Evolutionary conservation across 2,113 vertebrate genomes (phyloP).

Genomic region (Chitala chitala): DNA sequence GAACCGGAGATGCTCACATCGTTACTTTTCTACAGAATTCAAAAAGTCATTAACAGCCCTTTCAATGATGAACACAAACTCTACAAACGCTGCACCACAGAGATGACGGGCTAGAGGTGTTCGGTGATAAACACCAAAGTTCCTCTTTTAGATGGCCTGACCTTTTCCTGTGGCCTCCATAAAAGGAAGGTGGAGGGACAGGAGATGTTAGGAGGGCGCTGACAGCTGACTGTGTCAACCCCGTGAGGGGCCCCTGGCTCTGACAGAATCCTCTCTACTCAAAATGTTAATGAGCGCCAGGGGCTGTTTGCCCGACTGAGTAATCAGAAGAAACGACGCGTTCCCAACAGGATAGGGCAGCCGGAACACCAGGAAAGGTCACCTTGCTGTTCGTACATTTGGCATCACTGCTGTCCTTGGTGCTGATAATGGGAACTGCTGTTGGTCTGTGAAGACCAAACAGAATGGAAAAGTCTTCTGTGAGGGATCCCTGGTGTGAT

Average conservation of each 20-base stretch:
- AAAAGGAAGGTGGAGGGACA: not conserved
- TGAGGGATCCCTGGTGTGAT: not conserved
- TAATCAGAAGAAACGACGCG: slow-evolving; percentile 31
- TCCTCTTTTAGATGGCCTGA: not conserved
- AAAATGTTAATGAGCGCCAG: slow-evolving; percentile 44
- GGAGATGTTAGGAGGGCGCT: not conserved
- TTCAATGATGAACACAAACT: too few relatives aligned
- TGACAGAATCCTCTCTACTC: slow-evolving; percentile 22
- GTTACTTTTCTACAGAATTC: too few relatives aligned
- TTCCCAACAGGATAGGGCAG: slow-evolving; percentile 29
- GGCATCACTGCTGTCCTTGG: slow-evolving; percentile 6
- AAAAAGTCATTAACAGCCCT: too few relatives aligned
- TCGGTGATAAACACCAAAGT: not conserved
- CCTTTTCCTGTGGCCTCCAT: not conserved
- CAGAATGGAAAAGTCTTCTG: not conserved
- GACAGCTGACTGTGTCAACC: slow-evolving; percentile 10
- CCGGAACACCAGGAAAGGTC: slow-evolving; percentile 34
- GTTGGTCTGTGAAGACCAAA: not conserved
- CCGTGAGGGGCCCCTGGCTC: slow-evolving; percentile 35
- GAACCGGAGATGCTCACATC: too few relatives aligned
- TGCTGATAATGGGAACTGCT: slow-evolving; percentile 24
- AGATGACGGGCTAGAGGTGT: not conserved
- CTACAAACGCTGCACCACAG: too few relatives aligned
- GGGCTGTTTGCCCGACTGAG: slow-evolving; percentile 29
- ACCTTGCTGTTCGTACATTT: not conserved